A percentile compares a stretch with the other conserved stretches of the same genome.
Conservation (phyloP, 2,797 vertebrate genomes). For the Enteromius mattozi region DNA sequence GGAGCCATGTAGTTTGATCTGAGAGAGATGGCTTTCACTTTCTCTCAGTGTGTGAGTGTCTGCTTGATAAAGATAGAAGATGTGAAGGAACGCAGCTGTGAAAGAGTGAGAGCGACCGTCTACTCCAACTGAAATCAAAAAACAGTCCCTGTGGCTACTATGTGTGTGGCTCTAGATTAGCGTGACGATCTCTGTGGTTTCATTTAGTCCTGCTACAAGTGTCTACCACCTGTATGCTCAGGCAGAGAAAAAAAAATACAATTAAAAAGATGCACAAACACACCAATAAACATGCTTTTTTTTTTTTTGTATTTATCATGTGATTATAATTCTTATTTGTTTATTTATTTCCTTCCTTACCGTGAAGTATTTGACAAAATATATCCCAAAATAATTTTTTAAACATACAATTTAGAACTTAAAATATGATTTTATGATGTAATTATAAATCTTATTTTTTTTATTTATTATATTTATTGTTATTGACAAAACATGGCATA, state of each 20-base stretch:
- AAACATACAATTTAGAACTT: background rate
- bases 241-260: background rate
- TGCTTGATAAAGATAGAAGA: slow-evolving; percentile 31
- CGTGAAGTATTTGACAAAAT: background rate
- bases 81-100: slow-evolving; percentile 1
- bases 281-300: background rate
- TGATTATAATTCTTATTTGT: background rate
- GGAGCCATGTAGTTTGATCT: slow-evolving; percentile 14
- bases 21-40: slow-evolving; percentile 16
- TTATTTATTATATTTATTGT: background rate
- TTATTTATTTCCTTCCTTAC: too few species aligned
- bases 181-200: background rate
- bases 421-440: background rate
- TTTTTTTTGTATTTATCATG: background rate
- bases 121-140: slow-evolving; percentile 4
- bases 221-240: background rate
- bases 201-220: slow-evolving; percentile 15
- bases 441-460: too few species aligned
- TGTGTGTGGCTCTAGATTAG: slow-evolving; percentile 13
- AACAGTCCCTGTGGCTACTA: slow-evolving; percentile 22
- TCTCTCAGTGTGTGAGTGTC: slow-evolving; percentile 23
- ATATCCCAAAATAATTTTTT: background rate
- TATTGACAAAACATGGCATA: background rate
- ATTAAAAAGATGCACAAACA: background rate
- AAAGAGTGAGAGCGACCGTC: background rate